Conservation (phyloP, 1,140 invertebrate genomes). For the Drosophila erecta region DNA sequence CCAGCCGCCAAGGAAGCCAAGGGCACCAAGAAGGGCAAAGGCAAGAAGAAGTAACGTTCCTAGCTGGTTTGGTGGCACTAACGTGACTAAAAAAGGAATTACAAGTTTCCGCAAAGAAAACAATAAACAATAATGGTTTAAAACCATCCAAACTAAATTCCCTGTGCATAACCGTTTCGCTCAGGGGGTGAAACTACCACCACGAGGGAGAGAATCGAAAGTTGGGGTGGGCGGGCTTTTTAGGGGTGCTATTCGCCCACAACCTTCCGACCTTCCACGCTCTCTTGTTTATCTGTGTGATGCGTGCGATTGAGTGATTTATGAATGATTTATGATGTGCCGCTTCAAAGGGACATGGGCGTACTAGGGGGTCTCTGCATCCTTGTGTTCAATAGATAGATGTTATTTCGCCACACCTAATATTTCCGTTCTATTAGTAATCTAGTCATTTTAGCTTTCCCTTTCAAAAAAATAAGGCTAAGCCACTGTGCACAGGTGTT, state of each 20-base stretch:
- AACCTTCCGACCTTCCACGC: neutral
- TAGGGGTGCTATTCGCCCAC: conserved; percentile 10
- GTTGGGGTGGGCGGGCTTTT: conserved; percentile 19
- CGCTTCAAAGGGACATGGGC: neutral
- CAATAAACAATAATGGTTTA: conserved; percentile 6
- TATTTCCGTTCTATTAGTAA: too few relatives aligned
- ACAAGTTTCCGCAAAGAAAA: too few relatives aligned
- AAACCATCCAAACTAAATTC: neutral
- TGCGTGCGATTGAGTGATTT: neutral
- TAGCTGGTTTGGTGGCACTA: neutral
- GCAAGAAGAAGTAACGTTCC: conserved; percentile 33
- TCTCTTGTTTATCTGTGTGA: neutral
- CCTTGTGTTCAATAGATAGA: neutral
- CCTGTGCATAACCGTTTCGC: conserved; percentile 19
- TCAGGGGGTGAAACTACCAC: conserved; percentile 5
- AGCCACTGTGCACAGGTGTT: conserved; percentile 41
- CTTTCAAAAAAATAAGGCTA: too few relatives aligned
- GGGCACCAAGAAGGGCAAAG: conserved; percentile 32
- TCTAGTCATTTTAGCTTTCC: too few relatives aligned
- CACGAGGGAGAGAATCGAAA: neutral
- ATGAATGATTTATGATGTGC: neutral
- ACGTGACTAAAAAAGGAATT: too few relatives aligned
- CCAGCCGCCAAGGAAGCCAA: conserved; percentile 16
- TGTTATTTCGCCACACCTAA: neutral
- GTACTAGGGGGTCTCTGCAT: neutral